Percentiles rank a stretch among this genome's conserved stretches.
These are phyloP conservation scores for Poliocrania exsul DNA, from an alignment of 2,797 vertebrate genomes.

Conservation along the genomic window DNA sequence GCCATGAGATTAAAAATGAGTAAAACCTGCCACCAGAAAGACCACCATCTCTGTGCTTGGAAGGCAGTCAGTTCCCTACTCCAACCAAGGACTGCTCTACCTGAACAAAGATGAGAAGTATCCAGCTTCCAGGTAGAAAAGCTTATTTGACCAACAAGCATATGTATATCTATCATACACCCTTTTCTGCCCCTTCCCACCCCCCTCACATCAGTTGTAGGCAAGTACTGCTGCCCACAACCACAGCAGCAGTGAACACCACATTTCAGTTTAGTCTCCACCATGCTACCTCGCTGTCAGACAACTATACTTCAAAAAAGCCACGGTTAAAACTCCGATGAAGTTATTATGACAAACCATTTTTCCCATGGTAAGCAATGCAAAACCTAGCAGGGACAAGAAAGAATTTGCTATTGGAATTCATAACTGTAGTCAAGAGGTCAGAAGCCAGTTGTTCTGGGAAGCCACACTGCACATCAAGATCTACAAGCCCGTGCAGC, in stretches of 20 bases:
- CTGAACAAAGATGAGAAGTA: neutral
- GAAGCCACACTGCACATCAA: accelerated
- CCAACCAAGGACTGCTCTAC: neutral
- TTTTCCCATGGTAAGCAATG: neutral
- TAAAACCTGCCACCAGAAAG: neutral
- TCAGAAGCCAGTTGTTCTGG: neutral
- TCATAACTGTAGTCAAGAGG: neutral
- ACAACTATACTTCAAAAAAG: neutral
- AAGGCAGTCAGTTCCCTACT: neutral
- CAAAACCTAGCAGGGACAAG: neutral
- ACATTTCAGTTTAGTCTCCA: neutral
- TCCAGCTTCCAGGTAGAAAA: neutral
- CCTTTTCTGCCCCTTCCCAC: neutral
- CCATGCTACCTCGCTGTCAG: neutral
- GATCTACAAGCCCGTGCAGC: neutral
- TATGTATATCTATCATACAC: accelerated
- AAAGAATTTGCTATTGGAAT: neutral
- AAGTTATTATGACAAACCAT: neutral
- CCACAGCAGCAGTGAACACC: neutral
- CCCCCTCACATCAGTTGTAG: neutral
- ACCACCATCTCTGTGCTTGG: neutral
- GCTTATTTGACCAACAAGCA: neutral
- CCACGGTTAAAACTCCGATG: neutral
- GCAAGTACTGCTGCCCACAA: neutral
- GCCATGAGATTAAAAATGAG: neutral